phyloP scores from a whole-genome alignment of 1,140 invertebrate genomes.

The Callitettix versicolor region DNA sequence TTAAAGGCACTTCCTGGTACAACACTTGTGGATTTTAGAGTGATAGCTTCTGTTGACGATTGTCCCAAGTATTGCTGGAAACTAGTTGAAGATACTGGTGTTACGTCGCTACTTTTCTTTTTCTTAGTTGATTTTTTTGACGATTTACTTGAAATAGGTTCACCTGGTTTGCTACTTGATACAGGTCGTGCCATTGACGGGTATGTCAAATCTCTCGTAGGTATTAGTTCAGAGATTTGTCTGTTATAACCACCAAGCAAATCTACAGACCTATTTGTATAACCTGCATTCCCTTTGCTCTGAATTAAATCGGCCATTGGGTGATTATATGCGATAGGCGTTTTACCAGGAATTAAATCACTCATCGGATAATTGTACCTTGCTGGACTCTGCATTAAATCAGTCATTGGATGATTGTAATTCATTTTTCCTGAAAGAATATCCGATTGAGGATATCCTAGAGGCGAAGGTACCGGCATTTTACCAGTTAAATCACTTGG shows the following conservation, averaged over 20 bases:
- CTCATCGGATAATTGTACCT: constrained; percentile 21
- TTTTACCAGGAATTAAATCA: constrained; percentile 18
- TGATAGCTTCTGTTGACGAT: constrained; percentile 41
- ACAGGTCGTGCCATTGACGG: constrained; percentile 2
- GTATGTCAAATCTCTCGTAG: constrained; percentile 14
- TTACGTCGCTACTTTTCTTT: constrained; percentile 26
- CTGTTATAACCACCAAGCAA: constrained; percentile 14
- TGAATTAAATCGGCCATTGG: constrained; percentile 23
- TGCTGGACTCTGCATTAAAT: constrained; percentile 17
- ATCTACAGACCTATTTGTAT: constrained; percentile 12
- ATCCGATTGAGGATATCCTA: constrained; percentile 17
- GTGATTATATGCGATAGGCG: constrained; percentile 15
- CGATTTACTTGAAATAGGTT: constrained; percentile 8
- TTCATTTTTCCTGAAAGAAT: constrained; percentile 15
- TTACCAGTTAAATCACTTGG: constrained; percentile 14
- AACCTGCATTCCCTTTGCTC: constrained; percentile 16
- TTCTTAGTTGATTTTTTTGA: constrained; percentile 26
- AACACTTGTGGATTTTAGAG: constrained; percentile 45
- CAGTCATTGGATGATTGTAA: constrained; percentile 23
- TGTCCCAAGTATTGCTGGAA: constrained; percentile 43
- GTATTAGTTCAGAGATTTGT: constrained; percentile 14
- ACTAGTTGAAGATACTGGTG: constrained; percentile 25
- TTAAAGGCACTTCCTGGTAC: constrained; percentile 58
- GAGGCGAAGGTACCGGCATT: constrained; percentile 15
- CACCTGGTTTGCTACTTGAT: constrained; percentile 7